phyloP scores from a whole-genome alignment of 2,113 vertebrate genomes.

The Limanda limanda region DNA sequence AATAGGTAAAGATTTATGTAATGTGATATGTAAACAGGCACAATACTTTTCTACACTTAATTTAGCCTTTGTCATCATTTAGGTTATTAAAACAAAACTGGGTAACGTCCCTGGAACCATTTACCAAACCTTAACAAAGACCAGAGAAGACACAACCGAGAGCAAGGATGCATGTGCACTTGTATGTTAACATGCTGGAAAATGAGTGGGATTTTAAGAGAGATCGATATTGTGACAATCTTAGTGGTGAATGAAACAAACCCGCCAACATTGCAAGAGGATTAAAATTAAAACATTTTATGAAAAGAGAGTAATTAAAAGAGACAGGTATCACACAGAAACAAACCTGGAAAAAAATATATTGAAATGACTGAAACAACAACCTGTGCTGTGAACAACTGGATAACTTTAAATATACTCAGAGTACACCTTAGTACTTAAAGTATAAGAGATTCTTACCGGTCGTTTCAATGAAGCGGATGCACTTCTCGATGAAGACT shows the following conservation, averaged over 20 bases:
- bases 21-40: too few species aligned
- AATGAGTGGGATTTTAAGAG: too few species aligned
- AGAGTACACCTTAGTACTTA: background rate
- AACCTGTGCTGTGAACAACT: background rate
- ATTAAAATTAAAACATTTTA: slow-evolving; percentile 34
- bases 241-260: background rate
- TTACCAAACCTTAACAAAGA: slow-evolving; percentile 36
- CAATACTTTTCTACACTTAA: background rate
- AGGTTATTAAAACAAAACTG: background rate
- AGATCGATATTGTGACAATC: too few species aligned
- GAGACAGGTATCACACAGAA: slow-evolving; percentile 11
- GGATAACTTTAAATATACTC: background rate
- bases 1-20: background rate
- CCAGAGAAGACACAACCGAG: background rate
- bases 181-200: too few species aligned
- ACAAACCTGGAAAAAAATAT: background rate
- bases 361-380: too few species aligned
- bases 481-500: slow-evolving; percentile 94
- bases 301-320: slow-evolving; percentile 13
- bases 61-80: too few species aligned
- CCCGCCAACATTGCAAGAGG: background rate
- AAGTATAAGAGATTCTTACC: slow-evolving; percentile 78
- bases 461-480: slow-evolving; percentile 93
- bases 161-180: too few species aligned
- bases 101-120: background rate